These are phyloP conservation scores for Cosmia trapezina DNA, from an alignment of 2,888 invertebrate species.

Conservation along the genomic window DNA sequence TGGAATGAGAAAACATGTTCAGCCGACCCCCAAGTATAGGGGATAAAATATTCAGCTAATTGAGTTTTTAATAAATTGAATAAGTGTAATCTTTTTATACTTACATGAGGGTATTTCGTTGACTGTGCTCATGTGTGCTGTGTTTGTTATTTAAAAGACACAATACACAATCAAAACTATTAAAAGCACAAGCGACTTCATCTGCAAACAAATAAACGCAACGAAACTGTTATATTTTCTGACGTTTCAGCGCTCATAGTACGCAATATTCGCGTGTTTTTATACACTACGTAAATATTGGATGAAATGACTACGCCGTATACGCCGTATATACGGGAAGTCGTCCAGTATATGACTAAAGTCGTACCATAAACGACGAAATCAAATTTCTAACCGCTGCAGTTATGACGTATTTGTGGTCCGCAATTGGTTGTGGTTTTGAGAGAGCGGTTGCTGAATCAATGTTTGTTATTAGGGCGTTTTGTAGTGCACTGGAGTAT, in stretches of 20 bases:
- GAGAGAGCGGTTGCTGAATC: constrained; percentile 9
- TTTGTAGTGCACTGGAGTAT: no score
- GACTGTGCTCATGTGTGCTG: no score
- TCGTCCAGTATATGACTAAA: constrained; percentile 21
- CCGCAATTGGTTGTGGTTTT: constrained; percentile 39
- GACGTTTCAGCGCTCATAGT: constrained; percentile 5
- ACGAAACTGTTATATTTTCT: constrained; percentile 26
- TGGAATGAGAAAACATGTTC: no score
- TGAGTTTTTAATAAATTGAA: no score
- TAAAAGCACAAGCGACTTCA: not conserved
- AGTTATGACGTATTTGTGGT: constrained; percentile 29
- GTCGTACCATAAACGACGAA: constrained; percentile 37
- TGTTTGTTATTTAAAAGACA: not conserved
- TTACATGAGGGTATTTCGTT: no score
- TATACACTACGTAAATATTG: constrained; percentile 41
- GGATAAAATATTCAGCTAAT: no score
- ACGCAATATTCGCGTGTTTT: constrained; percentile 44
- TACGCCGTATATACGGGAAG: constrained; percentile 1
- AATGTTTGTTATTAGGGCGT: not conserved
- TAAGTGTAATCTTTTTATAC: no score
- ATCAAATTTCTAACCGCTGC: constrained; percentile 48
- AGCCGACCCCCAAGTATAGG: no score
- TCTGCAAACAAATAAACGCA: constrained; percentile 20
- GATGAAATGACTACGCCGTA: constrained; percentile 22
- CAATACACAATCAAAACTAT: not conserved